Evolutionary conservation across 2,113 vertebrate species (phyloP).

Genomic region (Notechis scutatus): DNA sequence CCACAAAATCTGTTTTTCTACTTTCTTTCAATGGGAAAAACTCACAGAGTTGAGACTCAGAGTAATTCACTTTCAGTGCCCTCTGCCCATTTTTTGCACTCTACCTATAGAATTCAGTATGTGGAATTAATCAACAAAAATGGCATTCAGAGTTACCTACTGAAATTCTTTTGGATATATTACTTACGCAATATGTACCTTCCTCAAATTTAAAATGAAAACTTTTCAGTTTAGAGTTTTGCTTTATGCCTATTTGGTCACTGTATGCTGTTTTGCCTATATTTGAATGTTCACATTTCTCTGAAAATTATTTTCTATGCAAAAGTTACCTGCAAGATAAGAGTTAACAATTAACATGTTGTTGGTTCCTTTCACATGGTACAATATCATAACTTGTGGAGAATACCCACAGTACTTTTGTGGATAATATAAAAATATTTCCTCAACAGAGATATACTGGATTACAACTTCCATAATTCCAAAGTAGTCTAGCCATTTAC

Average conservation of each 20-base stretch:
- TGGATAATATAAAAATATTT: not conserved
- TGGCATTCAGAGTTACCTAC: not conserved
- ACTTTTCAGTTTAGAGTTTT: not conserved
- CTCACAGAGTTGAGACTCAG: conserved; percentile 41
- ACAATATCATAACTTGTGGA: not conserved
- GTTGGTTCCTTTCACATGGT: not conserved
- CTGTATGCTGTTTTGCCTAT: not conserved
- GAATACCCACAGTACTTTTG: not conserved
- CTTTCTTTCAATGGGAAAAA: conserved; percentile 47
- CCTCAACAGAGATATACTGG: not conserved
- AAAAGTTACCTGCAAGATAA: no score
- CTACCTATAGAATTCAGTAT: not conserved
- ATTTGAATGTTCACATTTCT: not conserved
- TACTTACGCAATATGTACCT: not conserved
- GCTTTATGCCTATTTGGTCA: no score
- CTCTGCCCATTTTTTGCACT: not conserved
- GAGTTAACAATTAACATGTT: no score
- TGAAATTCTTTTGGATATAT: not conserved
- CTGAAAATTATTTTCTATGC: no score
- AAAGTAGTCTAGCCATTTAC: not conserved
- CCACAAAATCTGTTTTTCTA: conserved; percentile 45
- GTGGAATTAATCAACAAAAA: not conserved
- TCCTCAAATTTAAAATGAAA: not conserved
- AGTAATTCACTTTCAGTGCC: conserved; percentile 31
- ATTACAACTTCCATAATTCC: no score